These are phyloP conservation scores for Novumbra hubbsi DNA, from an alignment of 2,797 vertebrate species.

Conservation along the genomic window DNA sequence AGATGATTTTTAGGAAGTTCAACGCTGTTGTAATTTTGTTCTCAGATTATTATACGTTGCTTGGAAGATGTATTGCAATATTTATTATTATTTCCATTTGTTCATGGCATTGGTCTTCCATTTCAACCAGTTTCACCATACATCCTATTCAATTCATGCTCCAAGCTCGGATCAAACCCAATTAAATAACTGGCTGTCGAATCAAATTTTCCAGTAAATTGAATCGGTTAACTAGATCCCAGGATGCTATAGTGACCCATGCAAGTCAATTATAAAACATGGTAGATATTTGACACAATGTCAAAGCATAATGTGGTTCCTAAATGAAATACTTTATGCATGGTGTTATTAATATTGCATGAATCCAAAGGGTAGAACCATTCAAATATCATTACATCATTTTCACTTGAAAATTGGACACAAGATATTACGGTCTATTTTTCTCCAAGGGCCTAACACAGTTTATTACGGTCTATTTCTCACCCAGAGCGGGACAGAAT, in stretches of 20 bases:
- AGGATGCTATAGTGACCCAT: neutral
- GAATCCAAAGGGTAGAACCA: slow-evolving; percentile 1
- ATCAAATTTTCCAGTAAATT: neutral
- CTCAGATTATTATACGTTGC: neutral
- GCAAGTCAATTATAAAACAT: neutral
- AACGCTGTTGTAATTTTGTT: neutral
- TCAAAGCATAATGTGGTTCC: neutral
- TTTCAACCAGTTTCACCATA: neutral
- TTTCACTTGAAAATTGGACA: slow-evolving; percentile 5
- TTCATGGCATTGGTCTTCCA: neutral
- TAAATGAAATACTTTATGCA: slow-evolving; percentile 22
- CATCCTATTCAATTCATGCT: neutral
- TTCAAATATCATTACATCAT: neutral
- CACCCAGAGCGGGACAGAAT: too few species aligned
- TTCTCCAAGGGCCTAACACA: too few species aligned
- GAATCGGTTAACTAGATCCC: neutral
- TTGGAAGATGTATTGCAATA: neutral
- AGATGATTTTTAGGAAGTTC: neutral
- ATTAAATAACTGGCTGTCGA: neutral
- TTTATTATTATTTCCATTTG: neutral
- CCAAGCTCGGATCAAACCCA: neutral
- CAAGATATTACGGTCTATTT: slow-evolving; percentile 45
- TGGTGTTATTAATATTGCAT: slow-evolving; percentile 33
- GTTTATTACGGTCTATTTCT: too few species aligned
- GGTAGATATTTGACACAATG: neutral